These are phyloP conservation scores for Drosophila parabipectinata DNA, from an alignment of 1,140 invertebrate species.

Conservation along the genomic window DNA sequence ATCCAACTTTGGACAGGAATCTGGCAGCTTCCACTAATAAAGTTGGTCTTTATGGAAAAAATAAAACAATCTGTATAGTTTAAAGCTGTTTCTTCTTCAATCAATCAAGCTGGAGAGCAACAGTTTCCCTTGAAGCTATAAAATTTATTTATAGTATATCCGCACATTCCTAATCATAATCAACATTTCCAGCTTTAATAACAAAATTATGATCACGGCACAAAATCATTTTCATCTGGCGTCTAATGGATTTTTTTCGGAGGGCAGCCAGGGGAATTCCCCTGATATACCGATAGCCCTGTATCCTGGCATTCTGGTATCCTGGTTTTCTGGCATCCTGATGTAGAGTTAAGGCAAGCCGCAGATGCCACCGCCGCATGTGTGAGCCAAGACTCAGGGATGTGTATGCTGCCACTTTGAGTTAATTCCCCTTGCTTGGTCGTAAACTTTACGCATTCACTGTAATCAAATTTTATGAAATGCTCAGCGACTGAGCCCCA, in stretches of 20 bases:
- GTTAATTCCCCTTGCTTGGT: constrained; percentile 72
- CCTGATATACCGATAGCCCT: constrained; percentile 10
- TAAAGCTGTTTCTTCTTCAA: constrained; percentile 6
- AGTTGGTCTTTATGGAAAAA: constrained; percentile 23
- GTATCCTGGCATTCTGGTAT: not conserved
- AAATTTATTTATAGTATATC: constrained; percentile 14
- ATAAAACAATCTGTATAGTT: constrained; percentile 15
- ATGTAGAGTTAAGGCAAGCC: constrained; percentile 37
- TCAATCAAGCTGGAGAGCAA: constrained; percentile 25
- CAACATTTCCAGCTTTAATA: constrained; percentile 42
- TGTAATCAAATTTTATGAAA: constrained; percentile 78
- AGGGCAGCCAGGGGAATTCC: constrained; percentile 19
- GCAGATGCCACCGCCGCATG: constrained; percentile 34
- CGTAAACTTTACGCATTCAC: constrained; percentile 76
- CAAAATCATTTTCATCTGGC: constrained; percentile 36
- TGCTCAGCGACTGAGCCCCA: constrained; percentile 38
- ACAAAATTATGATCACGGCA: constrained; percentile 43
- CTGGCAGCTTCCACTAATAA: constrained; percentile 33
- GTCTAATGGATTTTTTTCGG: constrained; percentile 53
- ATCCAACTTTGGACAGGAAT: constrained; percentile 29
- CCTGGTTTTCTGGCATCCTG: constrained; percentile 11
- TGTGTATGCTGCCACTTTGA: constrained; percentile 49
- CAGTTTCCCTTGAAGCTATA: not conserved
- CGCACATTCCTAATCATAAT: constrained; percentile 41
- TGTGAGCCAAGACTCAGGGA: constrained; percentile 22